Evolutionary conservation across 1,140 invertebrate species (phyloP).

Genomic region (Cherax quadricarinatus): DNA sequence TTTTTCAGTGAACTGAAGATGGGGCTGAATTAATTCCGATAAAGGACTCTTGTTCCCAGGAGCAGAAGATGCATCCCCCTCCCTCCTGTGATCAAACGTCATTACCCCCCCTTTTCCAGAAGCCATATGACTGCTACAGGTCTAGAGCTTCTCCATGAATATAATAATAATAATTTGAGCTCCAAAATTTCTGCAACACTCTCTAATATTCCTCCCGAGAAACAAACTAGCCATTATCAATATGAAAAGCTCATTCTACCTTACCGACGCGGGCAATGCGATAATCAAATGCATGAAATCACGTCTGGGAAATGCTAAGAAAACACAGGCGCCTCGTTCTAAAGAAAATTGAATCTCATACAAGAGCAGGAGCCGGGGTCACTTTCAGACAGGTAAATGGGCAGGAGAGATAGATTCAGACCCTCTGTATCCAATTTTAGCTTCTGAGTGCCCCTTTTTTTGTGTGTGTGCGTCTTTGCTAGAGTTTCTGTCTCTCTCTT

Average conservation of each 20-base stretch:
- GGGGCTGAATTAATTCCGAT: not conserved
- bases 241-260: not conserved
- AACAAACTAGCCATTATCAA: not conserved
- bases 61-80: no score
- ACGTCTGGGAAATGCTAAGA: not conserved
- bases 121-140: no score
- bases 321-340: not conserved
- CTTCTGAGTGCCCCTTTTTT: not conserved
- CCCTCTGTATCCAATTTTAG: not conserved
- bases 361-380: not conserved
- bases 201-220: not conserved
- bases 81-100: no score
- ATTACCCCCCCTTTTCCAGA: no score
- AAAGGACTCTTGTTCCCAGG: not conserved
- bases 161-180: no score
- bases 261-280: not conserved
- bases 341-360: slow-evolving; percentile 7
- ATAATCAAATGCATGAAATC: slow-evolving; percentile 13
- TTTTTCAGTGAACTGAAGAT: no score
- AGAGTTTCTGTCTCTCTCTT: no score
- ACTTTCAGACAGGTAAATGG: not conserved
- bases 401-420: not conserved
- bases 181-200: not conserved
- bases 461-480: not conserved
- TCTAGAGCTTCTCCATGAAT: no score